Evolutionary conservation across 2,113 vertebrate species (phyloP), one percentile per base, ranked within the genome.

Genomic region (Menura novaehollandiae): DNA sequence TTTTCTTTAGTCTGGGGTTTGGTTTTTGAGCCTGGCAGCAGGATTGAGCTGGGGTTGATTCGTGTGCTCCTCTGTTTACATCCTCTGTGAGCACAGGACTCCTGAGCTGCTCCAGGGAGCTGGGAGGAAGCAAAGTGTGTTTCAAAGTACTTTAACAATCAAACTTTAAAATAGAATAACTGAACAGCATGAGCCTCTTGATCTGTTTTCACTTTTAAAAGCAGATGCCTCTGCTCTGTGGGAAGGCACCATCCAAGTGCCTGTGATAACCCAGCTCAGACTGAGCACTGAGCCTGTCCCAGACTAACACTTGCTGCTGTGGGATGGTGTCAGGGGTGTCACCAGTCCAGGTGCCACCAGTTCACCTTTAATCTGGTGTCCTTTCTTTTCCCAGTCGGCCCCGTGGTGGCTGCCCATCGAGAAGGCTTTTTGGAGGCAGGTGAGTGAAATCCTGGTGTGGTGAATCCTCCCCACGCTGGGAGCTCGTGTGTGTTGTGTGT

Each of bases 361-460:
- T 14, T 24, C 12, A 4, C 32, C 35, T 77, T 81, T 73, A 30
- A 76, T 46, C n/a, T 58, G 30, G 3, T 74, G 46, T 39, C 9
- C 13, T 59, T 94, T 88, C 95, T 72, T 51, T 64, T 82, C 88
- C 49, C 67, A 98, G 99, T 98, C 99, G 44, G 98, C 99, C 41
- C 99, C 99, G 2, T 99, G 99, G 99, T 99, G 99, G 99, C 72
- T 99, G 91, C 99, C 99, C 6, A 80, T 99, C 2, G 98, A 99
- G 82, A 98, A 97, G 60, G 99, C 98, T 2, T 99, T 99, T 95
- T 99, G 99, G 99, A 98, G 99, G 96, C 99, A 99, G 98, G 99
- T 99, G 90, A 97, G 97, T 53, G 2, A 51, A 68, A 27, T 10
- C 13, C 7, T 2, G 6, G 1, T 23, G 26, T 60, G 3, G 53